phyloP scores from a whole-genome alignment of 2,888 invertebrate species.

The Hedychridium roseum region DNA sequence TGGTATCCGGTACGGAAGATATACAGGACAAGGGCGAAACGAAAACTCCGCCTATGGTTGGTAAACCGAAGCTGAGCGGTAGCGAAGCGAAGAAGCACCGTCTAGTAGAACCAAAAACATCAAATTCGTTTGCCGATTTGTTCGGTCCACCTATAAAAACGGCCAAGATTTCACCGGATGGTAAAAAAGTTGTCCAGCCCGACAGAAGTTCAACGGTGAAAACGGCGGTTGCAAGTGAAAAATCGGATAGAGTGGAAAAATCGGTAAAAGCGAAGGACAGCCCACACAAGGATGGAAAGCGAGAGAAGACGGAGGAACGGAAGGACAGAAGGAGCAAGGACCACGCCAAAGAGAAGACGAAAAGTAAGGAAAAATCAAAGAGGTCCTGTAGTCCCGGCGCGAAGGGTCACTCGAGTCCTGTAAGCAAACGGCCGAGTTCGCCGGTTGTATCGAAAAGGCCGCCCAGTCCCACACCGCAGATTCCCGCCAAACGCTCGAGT shows the following conservation, averaged over 20 bases:
- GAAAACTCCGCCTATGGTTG: conserved; percentile 71
- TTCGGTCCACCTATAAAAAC: conserved; percentile 87
- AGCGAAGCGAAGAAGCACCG: conserved; percentile 61
- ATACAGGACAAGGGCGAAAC: conserved; percentile 69
- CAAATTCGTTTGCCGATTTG: conserved; percentile 77
- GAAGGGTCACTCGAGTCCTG: conserved; percentile 54
- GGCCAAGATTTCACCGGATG: conserved; percentile 74
- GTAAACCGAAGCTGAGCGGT: conserved; percentile 76
- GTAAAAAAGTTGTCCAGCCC: conserved; percentile 65
- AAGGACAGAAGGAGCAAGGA: conserved; percentile 67
- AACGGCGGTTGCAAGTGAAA: conserved; percentile 64
- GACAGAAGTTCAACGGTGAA: conserved; percentile 56
- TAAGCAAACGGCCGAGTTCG: conserved; percentile 49
- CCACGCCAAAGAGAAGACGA: conserved; percentile 67
- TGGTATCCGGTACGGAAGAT: conserved; percentile 66
- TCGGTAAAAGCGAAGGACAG: conserved; percentile 66
- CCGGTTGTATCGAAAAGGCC: conserved; percentile 58
- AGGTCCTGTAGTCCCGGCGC: conserved; percentile 62
- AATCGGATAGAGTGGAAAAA: conserved; percentile 67
- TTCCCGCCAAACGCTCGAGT: conserved; percentile 41
- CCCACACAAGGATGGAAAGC: conserved; percentile 67
- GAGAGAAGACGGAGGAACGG: conserved; percentile 63
- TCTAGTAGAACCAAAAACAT: conserved; percentile 64
- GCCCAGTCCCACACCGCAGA: conserved; percentile 48
- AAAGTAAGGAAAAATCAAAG: conserved; percentile 66